phyloP scores from a whole-genome alignment of 2,797 vertebrate species.

The Oophaga sylvatica region DNA sequence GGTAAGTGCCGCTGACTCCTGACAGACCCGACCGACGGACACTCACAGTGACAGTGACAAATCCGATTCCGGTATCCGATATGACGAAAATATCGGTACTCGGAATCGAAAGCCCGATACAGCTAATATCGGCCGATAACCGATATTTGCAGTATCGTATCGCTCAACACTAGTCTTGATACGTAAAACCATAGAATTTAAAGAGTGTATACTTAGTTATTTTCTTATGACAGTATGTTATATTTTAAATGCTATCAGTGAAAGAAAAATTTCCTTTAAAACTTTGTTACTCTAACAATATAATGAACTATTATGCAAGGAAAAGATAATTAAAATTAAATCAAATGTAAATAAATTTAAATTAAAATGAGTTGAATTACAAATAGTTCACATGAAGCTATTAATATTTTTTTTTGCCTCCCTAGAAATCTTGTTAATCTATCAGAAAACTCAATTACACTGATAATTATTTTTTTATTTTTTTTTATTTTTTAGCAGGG shows the following conservation, averaged over 20 bases:
- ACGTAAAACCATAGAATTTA: too few relatives aligned
- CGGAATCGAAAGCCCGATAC: too few relatives aligned
- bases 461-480: constrained; percentile 39
- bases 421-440: constrained; percentile 38
- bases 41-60: too few relatives aligned
- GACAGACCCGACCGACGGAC: too few relatives aligned
- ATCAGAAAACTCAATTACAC: constrained; percentile 14
- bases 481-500: background rate
- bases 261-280: background rate
- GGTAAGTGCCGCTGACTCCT: too few relatives aligned
- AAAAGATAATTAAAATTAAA: constrained; percentile 52
- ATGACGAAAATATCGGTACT: too few relatives aligned
- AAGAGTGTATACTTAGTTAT: too few relatives aligned
- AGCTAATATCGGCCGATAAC: too few relatives aligned
- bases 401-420: constrained; percentile 32
- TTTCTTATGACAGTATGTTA: background rate
- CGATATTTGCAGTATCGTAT: too few relatives aligned
- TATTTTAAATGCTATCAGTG: background rate
- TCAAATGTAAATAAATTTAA: constrained; percentile 56
- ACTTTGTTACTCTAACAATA: background rate
- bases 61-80: too few relatives aligned
- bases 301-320: constrained; percentile 22
- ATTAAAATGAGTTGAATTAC: constrained; percentile 44
- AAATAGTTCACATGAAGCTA: constrained; percentile 31
- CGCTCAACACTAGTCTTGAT: too few relatives aligned